Evolutionary conservation across 2,113 vertebrate genomes (phyloP), one percentile per base, ranked within the genome.

Genomic region (Nycticorax nycticorax): DNA sequence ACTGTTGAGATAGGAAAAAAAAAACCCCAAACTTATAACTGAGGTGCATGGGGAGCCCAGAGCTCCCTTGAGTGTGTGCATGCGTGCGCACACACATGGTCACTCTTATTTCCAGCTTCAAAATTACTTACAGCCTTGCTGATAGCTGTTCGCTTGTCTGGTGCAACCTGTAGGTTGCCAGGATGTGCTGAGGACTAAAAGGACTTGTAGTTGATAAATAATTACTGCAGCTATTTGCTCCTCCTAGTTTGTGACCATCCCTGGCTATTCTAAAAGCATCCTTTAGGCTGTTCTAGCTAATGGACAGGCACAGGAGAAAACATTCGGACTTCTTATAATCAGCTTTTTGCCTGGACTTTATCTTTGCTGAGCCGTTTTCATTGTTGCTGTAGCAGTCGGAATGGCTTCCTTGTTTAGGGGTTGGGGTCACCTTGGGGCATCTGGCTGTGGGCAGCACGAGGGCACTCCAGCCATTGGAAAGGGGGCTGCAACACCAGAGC

Each of bases 51-150:
- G 9, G 19, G 2, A 82, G 8, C 52, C 26, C 12, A 83, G 26
- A 81, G 50, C 24, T 89, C 3, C 12, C 35, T 11, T 67, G 16
- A 55, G 47, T 68, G 55, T 5, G 6, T 43, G 19, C 41, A 10
- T 28, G 6, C 2, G 2, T 16, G 28, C 16, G 3, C 7, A 5
- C 26, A 9, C 30, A 23, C 30, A 6, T 8, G 16, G 24, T 33
- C n/a, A 9, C 26, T 64, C 57, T 59, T 63, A 56, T 21, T 93
- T 79, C 30, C 43, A 86, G 3, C 10, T 73, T 80, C 48, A 86
- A 1, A 73, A 56, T 50, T 56, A 4, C 27, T 50, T 63, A 10
- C 2, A 43, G 41, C 47, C 21, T 63, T 93, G 30, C 43, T 75
- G 71, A 14, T 27, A 50, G 89, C 28, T 91, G 20, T 41, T 85